Evolutionary conservation across 2,797 vertebrate genomes (phyloP).

Genomic region (Epinephelus coioides): DNA sequence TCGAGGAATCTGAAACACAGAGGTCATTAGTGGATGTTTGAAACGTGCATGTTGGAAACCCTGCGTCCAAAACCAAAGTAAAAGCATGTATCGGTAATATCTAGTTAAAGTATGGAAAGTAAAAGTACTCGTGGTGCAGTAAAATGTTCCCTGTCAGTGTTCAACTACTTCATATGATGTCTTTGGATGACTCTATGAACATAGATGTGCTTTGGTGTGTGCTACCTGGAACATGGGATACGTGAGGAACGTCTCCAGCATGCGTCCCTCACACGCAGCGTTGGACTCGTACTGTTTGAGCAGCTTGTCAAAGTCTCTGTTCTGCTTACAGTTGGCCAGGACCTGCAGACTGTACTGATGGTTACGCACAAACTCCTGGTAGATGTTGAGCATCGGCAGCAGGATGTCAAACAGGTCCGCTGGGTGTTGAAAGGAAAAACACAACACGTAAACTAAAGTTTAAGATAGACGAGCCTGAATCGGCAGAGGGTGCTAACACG

Average conservation of each 20-base stretch:
- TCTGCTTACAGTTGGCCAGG: constrained; percentile 96
- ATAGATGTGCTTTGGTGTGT: background rate
- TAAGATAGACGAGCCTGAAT: too few species aligned
- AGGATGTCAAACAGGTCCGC: constrained; percentile 96
- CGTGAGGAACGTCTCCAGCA: constrained; percentile 96
- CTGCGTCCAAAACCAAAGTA: too few species aligned
- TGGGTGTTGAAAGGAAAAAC: constrained; percentile 50
- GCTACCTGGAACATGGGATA: constrained; percentile 97
- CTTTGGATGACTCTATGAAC: too few species aligned
- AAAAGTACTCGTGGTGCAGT: too few species aligned
- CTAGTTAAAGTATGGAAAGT: too few species aligned
- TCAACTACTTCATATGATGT: too few species aligned
- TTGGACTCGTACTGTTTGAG: constrained; percentile 96
- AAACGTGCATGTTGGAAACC: too few species aligned
- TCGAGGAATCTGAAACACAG: constrained; percentile 89
- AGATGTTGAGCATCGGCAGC: constrained; percentile 96
- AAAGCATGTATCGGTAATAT: too few species aligned
- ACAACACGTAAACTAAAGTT: background rate
- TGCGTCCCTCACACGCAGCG: constrained; percentile 92
- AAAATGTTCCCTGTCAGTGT: too few species aligned
- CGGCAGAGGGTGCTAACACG: too few species aligned
- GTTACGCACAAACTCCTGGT: constrained; percentile 97
- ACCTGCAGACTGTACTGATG: constrained; percentile 97
- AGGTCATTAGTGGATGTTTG: too few species aligned
- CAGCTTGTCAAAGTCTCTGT: constrained; percentile 97